phyloP scores from a whole-genome alignment of 2,113 vertebrate genomes.

The Ardeotis arabs region DNA sequence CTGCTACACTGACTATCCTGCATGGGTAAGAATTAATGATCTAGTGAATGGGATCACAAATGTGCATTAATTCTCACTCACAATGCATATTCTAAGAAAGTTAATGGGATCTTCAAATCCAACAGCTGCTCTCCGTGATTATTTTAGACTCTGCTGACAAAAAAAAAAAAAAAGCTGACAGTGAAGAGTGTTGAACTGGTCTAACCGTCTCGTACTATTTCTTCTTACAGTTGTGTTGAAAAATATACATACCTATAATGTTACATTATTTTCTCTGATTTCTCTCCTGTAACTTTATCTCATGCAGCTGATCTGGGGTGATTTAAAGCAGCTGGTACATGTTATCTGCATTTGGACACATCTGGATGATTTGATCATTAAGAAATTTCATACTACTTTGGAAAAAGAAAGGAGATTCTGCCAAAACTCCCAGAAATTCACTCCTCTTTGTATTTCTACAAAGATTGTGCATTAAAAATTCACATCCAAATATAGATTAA shows the following conservation, averaged over 20 bases:
- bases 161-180: not conserved
- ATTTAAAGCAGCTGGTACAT: not conserved
- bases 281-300: not conserved
- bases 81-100: not conserved
- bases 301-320: not conserved
- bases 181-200: not conserved
- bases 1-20: not conserved
- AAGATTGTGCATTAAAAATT: not conserved
- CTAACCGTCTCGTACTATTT: not conserved
- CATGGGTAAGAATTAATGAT: not conserved
- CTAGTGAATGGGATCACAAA: not conserved
- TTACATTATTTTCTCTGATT: not conserved
- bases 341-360: not conserved
- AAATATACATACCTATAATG: not conserved
- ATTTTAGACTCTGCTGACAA: not conserved
- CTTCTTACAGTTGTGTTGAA: not conserved
- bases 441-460: not conserved
- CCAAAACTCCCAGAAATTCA: not conserved
- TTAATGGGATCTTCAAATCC: not conserved
- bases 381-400: not conserved
- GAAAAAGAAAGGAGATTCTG: not conserved
- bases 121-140: not conserved
- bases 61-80: not conserved
- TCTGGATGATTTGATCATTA: not conserved
- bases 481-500: not conserved